These are phyloP conservation scores for Sebastes cheni DNA, from an alignment of 2,797 vertebrate species.

Conservation along the genomic window DNA sequence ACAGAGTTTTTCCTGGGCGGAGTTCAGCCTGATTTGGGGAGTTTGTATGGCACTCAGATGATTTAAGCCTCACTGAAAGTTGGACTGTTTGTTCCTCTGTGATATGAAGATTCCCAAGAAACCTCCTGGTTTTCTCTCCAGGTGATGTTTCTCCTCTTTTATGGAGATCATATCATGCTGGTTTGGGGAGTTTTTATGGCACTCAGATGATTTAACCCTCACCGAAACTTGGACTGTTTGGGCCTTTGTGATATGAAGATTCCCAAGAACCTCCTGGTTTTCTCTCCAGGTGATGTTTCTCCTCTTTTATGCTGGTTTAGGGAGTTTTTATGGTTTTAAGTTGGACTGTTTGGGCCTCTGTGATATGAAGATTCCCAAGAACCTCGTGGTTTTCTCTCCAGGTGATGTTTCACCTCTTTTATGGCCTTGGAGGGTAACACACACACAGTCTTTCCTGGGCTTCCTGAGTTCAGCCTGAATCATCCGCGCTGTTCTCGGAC, in stretches of 20 bases:
- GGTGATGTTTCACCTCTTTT: background rate
- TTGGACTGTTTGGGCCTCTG: background rate
- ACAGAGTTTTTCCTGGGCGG: too few relatives aligned
- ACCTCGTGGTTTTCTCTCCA: background rate
- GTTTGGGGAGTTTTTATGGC: background rate
- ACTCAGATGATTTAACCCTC: background rate
- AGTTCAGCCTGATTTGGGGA: too few relatives aligned
- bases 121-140: too few relatives aligned
- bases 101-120: too few relatives aligned
- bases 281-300: background rate
- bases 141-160: too few relatives aligned
- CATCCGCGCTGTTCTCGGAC: slow-evolving; percentile 69
- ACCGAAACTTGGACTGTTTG: background rate
- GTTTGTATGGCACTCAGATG: too few relatives aligned
- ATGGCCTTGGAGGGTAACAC: too few relatives aligned
- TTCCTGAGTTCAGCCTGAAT: slow-evolving; percentile 76
- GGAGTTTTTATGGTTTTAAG: background rate
- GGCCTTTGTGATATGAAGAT: background rate
- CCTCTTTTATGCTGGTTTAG: background rate
- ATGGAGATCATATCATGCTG: background rate
- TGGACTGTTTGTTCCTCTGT: too few relatives aligned
- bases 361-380: background rate
- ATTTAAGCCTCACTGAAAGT: too few relatives aligned
- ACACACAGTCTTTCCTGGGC: slow-evolving; percentile 41
- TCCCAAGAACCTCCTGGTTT: background rate